These are phyloP conservation scores for Lapara coniferarum DNA, from an alignment of 2,888 invertebrate species.

Conservation along the genomic window DNA sequence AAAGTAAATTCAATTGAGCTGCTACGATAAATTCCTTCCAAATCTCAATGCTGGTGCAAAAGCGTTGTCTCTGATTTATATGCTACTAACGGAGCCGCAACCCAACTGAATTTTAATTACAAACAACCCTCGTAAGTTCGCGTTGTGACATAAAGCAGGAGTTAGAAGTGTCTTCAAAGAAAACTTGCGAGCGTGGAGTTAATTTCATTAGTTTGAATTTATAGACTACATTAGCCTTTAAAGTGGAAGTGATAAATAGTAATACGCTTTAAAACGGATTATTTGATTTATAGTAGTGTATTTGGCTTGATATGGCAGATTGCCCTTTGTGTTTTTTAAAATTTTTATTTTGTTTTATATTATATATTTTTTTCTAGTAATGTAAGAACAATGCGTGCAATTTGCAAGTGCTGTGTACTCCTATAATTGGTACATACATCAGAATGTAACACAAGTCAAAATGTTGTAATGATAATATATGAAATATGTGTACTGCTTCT, in stretches of 20 bases:
- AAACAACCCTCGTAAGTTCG: constrained; percentile 51
- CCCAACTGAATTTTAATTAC: constrained; percentile 68
- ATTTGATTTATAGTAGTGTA: too few species aligned
- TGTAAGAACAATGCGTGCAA: too few species aligned
- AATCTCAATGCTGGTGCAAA: constrained; percentile 29
- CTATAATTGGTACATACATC: too few species aligned
- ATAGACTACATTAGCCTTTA: background rate
- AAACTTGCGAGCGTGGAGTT: constrained; percentile 1
- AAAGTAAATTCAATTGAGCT: constrained; percentile 11
- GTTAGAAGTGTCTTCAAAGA: constrained; percentile 2
- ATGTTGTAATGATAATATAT: too few species aligned
- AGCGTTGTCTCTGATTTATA: constrained; percentile 58
- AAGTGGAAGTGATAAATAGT: background rate
- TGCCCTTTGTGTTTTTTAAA: too few species aligned
- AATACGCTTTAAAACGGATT: too few species aligned
- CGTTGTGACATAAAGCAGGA: constrained; percentile 33
- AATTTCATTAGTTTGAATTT: constrained; percentile 2
- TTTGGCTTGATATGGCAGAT: too few species aligned
- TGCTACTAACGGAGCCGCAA: constrained; percentile 59
- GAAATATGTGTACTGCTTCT: too few species aligned
- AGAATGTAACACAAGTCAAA: too few species aligned
- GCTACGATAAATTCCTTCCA: constrained; percentile 7
- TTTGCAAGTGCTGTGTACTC: too few species aligned
- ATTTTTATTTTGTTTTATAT: too few species aligned
- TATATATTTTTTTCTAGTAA: too few species aligned